These are phyloP conservation scores for Globia sparganii DNA, from an alignment of 2,888 invertebrate species.

Conservation along the genomic window DNA sequence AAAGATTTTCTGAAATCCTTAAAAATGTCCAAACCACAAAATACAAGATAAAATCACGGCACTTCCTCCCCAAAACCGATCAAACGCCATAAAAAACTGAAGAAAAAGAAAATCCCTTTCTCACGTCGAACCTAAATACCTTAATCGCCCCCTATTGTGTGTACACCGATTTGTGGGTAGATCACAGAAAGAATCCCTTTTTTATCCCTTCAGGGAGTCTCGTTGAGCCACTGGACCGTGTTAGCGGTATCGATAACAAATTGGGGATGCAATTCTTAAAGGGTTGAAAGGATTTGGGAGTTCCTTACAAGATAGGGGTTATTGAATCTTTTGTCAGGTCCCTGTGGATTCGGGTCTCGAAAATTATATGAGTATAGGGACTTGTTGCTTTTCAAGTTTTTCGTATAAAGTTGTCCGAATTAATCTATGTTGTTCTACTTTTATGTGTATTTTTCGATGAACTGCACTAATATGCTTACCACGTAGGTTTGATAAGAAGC, in stretches of 20 bases:
- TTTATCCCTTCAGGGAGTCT: constrained; percentile 84
- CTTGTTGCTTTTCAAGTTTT: constrained; percentile 52
- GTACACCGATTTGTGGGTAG: constrained; percentile 84
- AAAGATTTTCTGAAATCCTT: constrained; percentile 1
- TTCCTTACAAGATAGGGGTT: constrained; percentile 78
- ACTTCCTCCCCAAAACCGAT: constrained; percentile 65
- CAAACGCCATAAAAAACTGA: constrained; percentile 64
- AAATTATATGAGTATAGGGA: constrained; percentile 23
- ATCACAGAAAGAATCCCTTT: constrained; percentile 86
- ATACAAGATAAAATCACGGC: constrained; percentile 41
- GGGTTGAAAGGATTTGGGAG: constrained; percentile 80
- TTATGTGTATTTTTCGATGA: not conserved
- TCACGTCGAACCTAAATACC: constrained; percentile 80
- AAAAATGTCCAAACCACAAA: constrained; percentile 29
- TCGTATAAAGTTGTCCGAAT: not conserved
- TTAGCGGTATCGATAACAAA: constrained; percentile 88
- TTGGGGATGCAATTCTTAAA: constrained; percentile 84
- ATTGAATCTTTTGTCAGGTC: constrained; percentile 73
- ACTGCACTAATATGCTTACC: not conserved
- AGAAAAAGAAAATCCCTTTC: constrained; percentile 72
- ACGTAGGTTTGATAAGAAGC: not conserved
- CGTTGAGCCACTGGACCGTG: constrained; percentile 79
- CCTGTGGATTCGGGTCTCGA: constrained; percentile 49
- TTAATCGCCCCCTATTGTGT: constrained; percentile 83
- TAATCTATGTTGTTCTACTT: not conserved